These are phyloP conservation scores for Onychomys leucogaster DNA, from an alignment of 2,797 vertebrate genomes.

Conservation along the genomic window DNA sequence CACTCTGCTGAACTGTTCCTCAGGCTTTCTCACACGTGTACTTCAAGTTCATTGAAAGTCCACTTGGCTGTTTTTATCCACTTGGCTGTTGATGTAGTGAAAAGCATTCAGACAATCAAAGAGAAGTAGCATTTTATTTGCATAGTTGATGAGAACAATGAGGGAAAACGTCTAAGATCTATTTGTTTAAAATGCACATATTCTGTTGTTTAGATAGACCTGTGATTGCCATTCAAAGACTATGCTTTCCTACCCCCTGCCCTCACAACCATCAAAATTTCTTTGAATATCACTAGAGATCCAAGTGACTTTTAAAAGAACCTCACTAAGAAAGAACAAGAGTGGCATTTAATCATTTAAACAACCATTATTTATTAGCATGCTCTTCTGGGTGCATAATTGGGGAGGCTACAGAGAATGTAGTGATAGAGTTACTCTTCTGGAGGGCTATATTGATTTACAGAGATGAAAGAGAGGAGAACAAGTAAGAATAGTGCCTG, in stretches of 20 bases:
- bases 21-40: neutral
- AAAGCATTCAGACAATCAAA: conserved; percentile 73
- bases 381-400: neutral
- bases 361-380: conserved; percentile 63
- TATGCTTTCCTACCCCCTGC: neutral
- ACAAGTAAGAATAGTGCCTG: neutral
- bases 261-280: neutral
- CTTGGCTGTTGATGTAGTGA: conserved; percentile 68
- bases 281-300: conserved; percentile 31
- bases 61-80: conserved; percentile 69
- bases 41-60: conserved; percentile 68
- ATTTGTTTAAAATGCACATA: conserved; percentile 77
- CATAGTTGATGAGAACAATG: conserved; percentile 73
- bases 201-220: conserved; percentile 59
- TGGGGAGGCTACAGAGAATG: neutral
- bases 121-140: conserved; percentile 76
- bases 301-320: conserved; percentile 1
- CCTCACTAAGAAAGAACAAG: conserved; percentile 18
- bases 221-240: conserved; percentile 63
- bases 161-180: conserved; percentile 8
- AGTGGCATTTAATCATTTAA: conserved; percentile 49
- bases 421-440: neutral
- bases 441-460: neutral
- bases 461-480: neutral
- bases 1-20: neutral